Conservation (phyloP, 2,113 vertebrate species). For the Apteryx mantelli region DNA sequence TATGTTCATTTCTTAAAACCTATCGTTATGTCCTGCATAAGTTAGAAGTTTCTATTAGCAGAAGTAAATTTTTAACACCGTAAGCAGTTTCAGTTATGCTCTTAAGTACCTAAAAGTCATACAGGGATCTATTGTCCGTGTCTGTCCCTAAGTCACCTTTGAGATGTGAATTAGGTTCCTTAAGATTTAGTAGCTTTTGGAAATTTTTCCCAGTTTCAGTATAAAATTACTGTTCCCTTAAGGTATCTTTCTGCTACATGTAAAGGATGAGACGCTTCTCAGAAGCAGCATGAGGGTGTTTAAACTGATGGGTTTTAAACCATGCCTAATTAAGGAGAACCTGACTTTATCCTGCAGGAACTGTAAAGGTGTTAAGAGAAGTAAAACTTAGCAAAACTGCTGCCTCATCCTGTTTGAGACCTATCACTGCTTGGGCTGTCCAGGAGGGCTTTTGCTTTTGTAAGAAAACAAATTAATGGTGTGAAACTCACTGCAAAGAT, state of each 20-base stretch:
- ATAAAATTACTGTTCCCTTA: background rate
- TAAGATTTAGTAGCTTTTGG: background rate
- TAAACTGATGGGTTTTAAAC: no score
- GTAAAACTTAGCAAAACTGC: background rate
- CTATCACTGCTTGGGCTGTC: background rate
- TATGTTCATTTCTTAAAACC: background rate
- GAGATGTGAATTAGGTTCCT: background rate
- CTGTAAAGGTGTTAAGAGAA: background rate
- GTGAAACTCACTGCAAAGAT: background rate
- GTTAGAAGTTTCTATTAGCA: background rate
- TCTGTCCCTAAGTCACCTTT: background rate
- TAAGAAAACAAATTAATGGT: no score
- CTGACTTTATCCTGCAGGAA: background rate
- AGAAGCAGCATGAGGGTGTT: background rate
- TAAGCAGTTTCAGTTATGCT: background rate
- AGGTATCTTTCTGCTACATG: background rate
- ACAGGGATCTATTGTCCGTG: background rate
- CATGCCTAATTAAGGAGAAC: background rate
- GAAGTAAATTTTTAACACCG: background rate
- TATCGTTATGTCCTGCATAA: background rate
- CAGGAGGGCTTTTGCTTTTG: background rate
- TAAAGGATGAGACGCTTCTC: background rate
- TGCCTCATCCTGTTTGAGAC: background rate
- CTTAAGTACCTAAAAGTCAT: background rate
- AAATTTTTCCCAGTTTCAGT: background rate